Evolutionary conservation across 2,888 invertebrate genomes (phyloP).

Genomic region (Nasonia oneida): DNA sequence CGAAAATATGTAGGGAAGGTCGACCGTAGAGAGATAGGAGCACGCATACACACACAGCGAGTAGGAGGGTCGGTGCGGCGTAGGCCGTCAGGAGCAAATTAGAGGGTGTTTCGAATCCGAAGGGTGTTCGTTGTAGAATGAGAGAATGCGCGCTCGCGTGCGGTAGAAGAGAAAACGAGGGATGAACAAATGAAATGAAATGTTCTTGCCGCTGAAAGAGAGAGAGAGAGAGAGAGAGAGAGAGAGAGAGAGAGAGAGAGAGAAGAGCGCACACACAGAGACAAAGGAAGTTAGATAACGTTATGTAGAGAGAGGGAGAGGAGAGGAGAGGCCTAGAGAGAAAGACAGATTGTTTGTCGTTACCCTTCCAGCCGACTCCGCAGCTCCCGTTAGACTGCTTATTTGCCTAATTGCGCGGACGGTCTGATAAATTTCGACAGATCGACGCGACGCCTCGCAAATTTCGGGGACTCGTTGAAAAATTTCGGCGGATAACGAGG

Average conservation of each 20-base stretch:
- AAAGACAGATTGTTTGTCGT: slow-evolving; percentile 76
- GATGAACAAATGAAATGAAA: slow-evolving; percentile 78
- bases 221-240: slow-evolving; percentile 58
- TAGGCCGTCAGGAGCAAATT: slow-evolving; percentile 73
- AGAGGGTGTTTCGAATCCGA: slow-evolving; percentile 75
- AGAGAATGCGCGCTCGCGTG: slow-evolving; percentile 57
- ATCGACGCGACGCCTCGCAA: slow-evolving; percentile 73
- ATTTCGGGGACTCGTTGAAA: slow-evolving; percentile 60
- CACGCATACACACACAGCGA: background rate
- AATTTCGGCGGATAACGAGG: background rate
- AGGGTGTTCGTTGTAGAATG: slow-evolving; percentile 69
- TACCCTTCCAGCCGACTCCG: slow-evolving; percentile 73
- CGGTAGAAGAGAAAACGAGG: slow-evolving; percentile 67
- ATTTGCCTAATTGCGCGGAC: slow-evolving; percentile 77
- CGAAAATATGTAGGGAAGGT: slow-evolving; percentile 61
- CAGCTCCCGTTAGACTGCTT: slow-evolving; percentile 75
- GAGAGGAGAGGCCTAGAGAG: slow-evolving; percentile 63
- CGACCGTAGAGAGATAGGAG: slow-evolving; percentile 57
- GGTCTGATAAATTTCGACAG: slow-evolving; percentile 75
- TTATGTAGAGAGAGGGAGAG: slow-evolving; percentile 36
- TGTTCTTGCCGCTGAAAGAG: slow-evolving; percentile 74
- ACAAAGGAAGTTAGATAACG: slow-evolving; percentile 60
- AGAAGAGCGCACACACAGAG: slow-evolving; percentile 16
- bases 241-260: slow-evolving; percentile 28
- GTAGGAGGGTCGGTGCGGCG: background rate